Evolutionary conservation across 2,888 invertebrate genomes (phyloP).

Genomic region (Lasioglossum vierecki): DNA sequence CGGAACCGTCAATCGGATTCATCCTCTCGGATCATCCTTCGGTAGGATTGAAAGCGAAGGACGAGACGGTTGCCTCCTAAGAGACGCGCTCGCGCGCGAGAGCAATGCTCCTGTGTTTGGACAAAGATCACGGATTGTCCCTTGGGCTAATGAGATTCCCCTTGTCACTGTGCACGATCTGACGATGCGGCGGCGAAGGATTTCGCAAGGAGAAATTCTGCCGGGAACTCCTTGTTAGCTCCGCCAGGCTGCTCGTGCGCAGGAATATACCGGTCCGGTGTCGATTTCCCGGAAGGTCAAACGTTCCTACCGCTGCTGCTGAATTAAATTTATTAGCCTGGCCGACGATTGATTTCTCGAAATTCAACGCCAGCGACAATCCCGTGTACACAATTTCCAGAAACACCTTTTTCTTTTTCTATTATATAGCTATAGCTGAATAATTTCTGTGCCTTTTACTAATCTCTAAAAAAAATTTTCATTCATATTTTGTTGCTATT

Average conservation of each 20-base stretch:
- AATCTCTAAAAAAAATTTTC: too few relatives aligned
- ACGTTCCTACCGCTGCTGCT: slow-evolving; percentile 28
- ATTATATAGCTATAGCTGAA: too few relatives aligned
- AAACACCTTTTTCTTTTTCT: background rate
- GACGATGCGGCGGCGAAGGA: slow-evolving; percentile 60
- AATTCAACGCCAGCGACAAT: background rate
- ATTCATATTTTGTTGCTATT: too few relatives aligned
- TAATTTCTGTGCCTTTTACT: too few relatives aligned
- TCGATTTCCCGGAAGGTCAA: slow-evolving; percentile 68
- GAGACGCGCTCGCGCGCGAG: slow-evolving; percentile 27
- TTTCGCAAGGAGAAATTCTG: slow-evolving; percentile 63
- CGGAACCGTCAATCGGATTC: slow-evolving; percentile 71
- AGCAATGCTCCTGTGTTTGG: slow-evolving; percentile 64
- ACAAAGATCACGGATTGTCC: slow-evolving; percentile 71
- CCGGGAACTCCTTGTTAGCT: slow-evolving; percentile 69
- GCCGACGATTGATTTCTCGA: slow-evolving; percentile 12
- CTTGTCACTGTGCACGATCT: slow-evolving; percentile 68
- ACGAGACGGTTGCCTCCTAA: slow-evolving; percentile 48
- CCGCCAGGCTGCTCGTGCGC: slow-evolving; percentile 40
- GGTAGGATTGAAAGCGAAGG: slow-evolving; percentile 53
- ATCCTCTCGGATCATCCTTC: slow-evolving; percentile 63
- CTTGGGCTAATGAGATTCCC: slow-evolving; percentile 69
- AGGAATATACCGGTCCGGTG: slow-evolving; percentile 54
- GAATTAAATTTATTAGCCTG: slow-evolving; percentile 50
- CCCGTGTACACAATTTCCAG: background rate